These are phyloP conservation scores for Mormyrus proboscirostris DNA, from an alignment of 2,797 vertebrate genomes.

Conservation along the genomic window DNA sequence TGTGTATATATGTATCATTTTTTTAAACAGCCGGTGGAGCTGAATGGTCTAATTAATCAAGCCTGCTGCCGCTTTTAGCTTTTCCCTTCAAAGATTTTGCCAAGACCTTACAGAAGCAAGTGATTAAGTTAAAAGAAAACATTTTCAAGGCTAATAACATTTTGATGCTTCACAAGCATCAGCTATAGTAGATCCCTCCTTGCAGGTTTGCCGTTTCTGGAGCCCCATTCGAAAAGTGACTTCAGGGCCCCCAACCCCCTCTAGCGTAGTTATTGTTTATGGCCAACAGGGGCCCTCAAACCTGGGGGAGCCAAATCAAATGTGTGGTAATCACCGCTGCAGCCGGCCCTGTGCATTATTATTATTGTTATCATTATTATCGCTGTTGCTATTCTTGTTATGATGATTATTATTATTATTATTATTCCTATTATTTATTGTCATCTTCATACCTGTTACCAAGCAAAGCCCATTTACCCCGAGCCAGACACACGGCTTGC, in stretches of 20 bases:
- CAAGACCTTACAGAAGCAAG: background rate
- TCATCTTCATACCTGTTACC: background rate
- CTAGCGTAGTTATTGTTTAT: background rate
- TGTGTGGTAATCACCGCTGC: background rate
- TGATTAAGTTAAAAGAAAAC: background rate
- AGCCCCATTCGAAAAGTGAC: background rate
- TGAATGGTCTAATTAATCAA: background rate
- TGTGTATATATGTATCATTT: background rate
- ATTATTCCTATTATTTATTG: background rate
- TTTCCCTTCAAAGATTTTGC: background rate
- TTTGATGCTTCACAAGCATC: background rate
- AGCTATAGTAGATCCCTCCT: background rate
- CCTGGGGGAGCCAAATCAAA: background rate
- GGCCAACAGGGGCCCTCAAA: background rate
- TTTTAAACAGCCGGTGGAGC: background rate
- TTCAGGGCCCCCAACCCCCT: background rate
- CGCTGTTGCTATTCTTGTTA: background rate
- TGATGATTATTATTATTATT: background rate
- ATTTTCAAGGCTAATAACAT: background rate
- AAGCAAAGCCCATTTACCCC: background rate
- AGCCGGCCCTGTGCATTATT: background rate
- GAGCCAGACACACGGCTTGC: background rate
- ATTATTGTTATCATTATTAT: background rate
- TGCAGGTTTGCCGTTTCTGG: background rate
- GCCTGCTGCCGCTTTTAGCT: background rate